Conservation (phyloP, 92 coral and sea anemone species). For the Umimayanthus kanabou region DNA sequence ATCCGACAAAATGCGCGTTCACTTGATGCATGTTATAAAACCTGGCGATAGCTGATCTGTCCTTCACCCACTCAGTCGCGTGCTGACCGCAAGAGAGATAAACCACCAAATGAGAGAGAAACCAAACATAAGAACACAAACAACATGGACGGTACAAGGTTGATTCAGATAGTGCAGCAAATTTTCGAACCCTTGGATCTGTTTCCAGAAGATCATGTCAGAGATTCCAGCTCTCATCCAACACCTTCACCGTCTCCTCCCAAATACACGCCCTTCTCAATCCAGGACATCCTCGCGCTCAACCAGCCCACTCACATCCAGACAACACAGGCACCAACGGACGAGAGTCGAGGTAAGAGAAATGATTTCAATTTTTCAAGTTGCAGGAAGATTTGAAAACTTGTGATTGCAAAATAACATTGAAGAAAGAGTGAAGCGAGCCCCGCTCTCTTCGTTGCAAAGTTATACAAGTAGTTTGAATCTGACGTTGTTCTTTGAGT, state of each 20-base stretch:
- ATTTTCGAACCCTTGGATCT: conserved; percentile 12
- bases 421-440: no score
- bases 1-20: neutral
- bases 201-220: conserved; percentile 5
- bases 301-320: neutral
- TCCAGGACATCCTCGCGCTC: conserved; percentile 37
- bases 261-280: conserved; percentile 32
- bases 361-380: neutral
- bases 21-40: no score
- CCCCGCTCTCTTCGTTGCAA: neutral
- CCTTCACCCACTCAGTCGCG: neutral
- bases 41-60: neutral
- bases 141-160: conserved; percentile 31
- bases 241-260: neutral
- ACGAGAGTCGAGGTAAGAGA: neutral
- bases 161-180: neutral
- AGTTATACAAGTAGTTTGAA: no score
- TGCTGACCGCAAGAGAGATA: neutral
- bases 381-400: neutral
- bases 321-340: neutral
- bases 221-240: neutral
- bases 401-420: neutral
- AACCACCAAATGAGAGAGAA: neutral
- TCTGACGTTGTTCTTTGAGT: no score
- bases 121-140: neutral